These are phyloP conservation scores for Mesembrinibis cayennensis DNA, from an alignment of 2,113 vertebrate genomes.

Conservation along the genomic window DNA sequence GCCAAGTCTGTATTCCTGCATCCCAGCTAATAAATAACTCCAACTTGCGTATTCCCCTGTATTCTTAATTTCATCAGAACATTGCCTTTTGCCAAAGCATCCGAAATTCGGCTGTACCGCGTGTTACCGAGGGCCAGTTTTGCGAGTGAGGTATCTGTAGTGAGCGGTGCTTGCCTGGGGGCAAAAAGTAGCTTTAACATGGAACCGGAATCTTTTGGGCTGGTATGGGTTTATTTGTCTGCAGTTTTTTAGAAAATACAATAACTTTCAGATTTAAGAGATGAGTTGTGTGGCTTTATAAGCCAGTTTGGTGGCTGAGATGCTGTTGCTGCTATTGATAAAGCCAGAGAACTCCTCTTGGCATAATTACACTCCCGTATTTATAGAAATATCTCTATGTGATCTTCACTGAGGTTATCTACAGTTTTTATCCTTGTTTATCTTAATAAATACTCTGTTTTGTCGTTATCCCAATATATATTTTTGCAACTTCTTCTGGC, in stretches of 20 bases:
- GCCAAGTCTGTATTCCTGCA: no score
- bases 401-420: not conserved
- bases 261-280: not conserved
- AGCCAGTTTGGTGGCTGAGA: not conserved
- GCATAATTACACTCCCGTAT: fast-evolving
- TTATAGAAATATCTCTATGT: not conserved
- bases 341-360: not conserved
- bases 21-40: not conserved
- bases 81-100: not conserved
- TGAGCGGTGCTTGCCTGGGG: not conserved
- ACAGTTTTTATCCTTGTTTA: fast-evolving
- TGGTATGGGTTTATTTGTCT: not conserved
- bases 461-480: not conserved
- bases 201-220: not conserved
- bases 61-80: not conserved
- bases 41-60: no score
- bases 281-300: no score
- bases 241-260: not conserved
- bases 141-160: not conserved
- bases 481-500: not conserved
- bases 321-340: not conserved
- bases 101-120: fast-evolving
- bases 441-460: not conserved
- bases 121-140: fast-evolving
- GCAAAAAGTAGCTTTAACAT: not conserved